A percentile compares a stretch with the other conserved stretches of the same genome.
These are phyloP conservation scores for Paedocypris sp. DNA, from an alignment of 2,113 vertebrate species.

Conservation along the genomic window DNA sequence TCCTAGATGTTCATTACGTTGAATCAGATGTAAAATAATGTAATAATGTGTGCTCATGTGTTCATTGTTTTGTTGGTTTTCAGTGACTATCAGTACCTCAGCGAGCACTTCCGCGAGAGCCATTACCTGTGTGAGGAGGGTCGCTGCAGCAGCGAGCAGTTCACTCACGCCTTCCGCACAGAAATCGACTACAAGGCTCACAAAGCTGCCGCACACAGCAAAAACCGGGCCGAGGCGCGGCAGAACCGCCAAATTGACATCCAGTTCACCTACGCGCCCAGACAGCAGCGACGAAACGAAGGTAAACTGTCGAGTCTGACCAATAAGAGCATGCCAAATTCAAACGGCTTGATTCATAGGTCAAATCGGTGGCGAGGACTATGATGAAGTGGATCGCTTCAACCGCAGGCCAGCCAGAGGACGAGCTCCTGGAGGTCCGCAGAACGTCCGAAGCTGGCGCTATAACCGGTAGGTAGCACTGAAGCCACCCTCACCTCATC, in stretches of 20 bases:
- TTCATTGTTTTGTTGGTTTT: background rate
- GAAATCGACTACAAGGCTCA: conserved; percentile 98
- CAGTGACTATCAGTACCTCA: conserved; percentile 86
- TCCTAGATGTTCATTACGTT: too few relatives aligned
- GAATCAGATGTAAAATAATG: too few relatives aligned
- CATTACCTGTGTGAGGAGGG: conserved; percentile 96
- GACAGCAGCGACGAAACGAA: conserved; percentile 74
- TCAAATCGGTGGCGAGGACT: conserved; percentile 77
- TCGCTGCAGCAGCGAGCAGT: conserved; percentile 81
- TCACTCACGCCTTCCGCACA: conserved; percentile 89
- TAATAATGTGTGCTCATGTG: too few relatives aligned
- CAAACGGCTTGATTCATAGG: conserved; percentile 52
- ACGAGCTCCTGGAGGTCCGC: conserved; percentile 64
- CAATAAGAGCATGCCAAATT: background rate
- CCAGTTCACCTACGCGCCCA: conserved; percentile 74
- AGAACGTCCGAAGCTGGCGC: conserved; percentile 88
- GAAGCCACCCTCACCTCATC: background rate
- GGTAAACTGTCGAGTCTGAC: conserved; percentile 48
- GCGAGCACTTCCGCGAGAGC: conserved; percentile 88
- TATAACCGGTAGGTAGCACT: conserved; percentile 76
- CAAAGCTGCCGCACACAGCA: conserved; percentile 84
- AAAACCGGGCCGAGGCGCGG: conserved; percentile 84
- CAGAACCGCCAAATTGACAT: conserved; percentile 96
- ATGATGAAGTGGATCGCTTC: conserved; percentile 76
- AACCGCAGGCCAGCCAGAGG: conserved; percentile 60